These are phyloP conservation scores for Nautilus pompilius DNA, from an alignment of 1,140 invertebrate genomes.

Conservation along the genomic window DNA sequence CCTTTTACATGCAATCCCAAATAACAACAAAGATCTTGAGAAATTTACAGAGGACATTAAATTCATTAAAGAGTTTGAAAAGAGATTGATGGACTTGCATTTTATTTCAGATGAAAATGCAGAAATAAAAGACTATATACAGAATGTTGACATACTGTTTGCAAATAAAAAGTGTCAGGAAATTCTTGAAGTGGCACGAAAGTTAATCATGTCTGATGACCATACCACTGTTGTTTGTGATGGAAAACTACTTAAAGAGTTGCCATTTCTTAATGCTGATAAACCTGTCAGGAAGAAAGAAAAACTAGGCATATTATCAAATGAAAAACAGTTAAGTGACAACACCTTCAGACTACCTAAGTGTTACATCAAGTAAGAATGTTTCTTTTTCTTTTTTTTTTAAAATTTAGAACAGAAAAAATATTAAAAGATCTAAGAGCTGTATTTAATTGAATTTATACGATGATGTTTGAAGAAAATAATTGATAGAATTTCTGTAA, in stretches of 20 bases:
- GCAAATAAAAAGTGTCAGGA: slow-evolving; percentile 74
- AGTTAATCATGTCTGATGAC: slow-evolving; percentile 77
- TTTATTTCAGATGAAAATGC: slow-evolving; percentile 55
- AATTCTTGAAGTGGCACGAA: slow-evolving; percentile 67
- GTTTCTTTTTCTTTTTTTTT: too few species aligned
- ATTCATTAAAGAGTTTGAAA: slow-evolving; percentile 68
- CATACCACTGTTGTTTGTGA: slow-evolving; percentile 67
- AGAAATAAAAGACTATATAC: slow-evolving; percentile 66
- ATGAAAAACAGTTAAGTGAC: slow-evolving; percentile 33
- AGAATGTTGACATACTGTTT: slow-evolving; percentile 75
- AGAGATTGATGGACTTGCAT: slow-evolving; percentile 57
- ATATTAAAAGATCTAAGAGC: too few species aligned
- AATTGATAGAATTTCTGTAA: too few species aligned
- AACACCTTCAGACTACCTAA: slow-evolving; percentile 51
- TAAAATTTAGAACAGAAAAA: too few species aligned
- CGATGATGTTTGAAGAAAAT: too few species aligned
- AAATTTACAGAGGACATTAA: slow-evolving; percentile 65
- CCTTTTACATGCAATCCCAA: slow-evolving; percentile 72
- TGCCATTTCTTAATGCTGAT: slow-evolving; percentile 19
- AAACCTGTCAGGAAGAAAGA: slow-evolving; percentile 18
- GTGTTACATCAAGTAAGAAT: slow-evolving; percentile 65
- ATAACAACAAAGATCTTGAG: slow-evolving; percentile 67
- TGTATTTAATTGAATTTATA: too few species aligned
- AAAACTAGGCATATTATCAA: slow-evolving; percentile 22
- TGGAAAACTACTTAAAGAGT: slow-evolving; percentile 31